Conservation (phyloP, 2,888 invertebrate genomes). For the Exephanes ischioxanthus region DNA sequence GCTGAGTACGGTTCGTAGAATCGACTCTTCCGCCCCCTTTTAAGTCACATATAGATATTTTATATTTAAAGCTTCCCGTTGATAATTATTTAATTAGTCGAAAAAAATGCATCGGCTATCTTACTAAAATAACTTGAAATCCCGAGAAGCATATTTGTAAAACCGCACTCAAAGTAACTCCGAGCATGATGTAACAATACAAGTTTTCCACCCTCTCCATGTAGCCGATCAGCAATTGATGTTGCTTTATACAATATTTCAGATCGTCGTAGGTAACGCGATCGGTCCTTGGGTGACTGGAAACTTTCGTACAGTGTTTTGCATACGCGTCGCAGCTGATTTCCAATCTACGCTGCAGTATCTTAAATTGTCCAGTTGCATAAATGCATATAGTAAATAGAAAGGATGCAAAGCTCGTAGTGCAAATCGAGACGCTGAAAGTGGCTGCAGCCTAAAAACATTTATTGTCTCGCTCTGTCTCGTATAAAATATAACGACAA, state of each 20-base stretch:
- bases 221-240: conserved; percentile 67
- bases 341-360: conserved; percentile 67
- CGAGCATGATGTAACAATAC: conserved; percentile 67
- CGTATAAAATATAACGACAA: background rate
- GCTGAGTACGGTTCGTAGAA: conserved; percentile 54
- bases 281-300: background rate
- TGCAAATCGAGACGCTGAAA: conserved; percentile 50
- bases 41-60: background rate
- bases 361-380: conserved; percentile 69
- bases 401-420: conserved; percentile 63
- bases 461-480: background rate
- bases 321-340: conserved; percentile 43
- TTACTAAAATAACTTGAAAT: conserved; percentile 69
- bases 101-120: conserved; percentile 7
- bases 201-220: conserved; percentile 63
- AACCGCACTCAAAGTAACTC: conserved; percentile 61
- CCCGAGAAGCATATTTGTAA: conserved; percentile 68
- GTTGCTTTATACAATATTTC: conserved; percentile 63
- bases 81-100: background rate
- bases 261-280: conserved; percentile 51
- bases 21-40: conserved; percentile 59
- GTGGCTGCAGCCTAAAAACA: conserved; percentile 46
- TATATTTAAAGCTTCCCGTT: background rate
- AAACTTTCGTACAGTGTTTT: background rate
- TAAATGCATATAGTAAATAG: conserved; percentile 67